Evolutionary conservation across 2,113 vertebrate genomes (phyloP), one percentile per base, ranked within the genome.

Genomic region (Henicopernis longicauda): DNA sequence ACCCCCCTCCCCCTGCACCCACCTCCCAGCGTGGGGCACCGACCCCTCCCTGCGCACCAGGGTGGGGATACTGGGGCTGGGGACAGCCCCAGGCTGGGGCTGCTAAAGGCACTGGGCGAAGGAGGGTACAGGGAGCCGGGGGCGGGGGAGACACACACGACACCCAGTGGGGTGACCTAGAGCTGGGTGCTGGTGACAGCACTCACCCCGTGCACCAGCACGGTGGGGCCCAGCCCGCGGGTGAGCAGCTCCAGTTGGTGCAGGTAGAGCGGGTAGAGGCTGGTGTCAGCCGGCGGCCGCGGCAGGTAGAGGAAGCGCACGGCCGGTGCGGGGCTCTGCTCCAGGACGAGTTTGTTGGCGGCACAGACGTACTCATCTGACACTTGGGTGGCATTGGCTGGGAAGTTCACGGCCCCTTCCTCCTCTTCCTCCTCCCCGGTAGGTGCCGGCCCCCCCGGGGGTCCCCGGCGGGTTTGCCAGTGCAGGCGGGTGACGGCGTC

Each of bases 161-260:
- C 40, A 13, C 7, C 11, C 0, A 0, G 18, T 26, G 32, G 11
- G 6, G 47, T 76, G 81, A 40, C 44, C 98, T 97, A 99, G 34
- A 99, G 98, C 96, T 99, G 98, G 19, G 99, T 99, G 97, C 99
- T 99, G 97, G 99, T 99, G 95, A 99, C 99, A 0, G 99, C 99
- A 5, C 98, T 99, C 91, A 99, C 98, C 27, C 99, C 99, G 16
- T 99, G 99, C 93, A 99, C 99, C 63, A 99, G 98, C 86, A 99
- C 97, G 1, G 99, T 99, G 69, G 99, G 99, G n/a, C 99, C 99
- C 90, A 99, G 97, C 89, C 98, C 97, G 0, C 95, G 97, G 67
- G 98, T 99, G 90, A 99, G 98, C 95, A 99, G 95, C 78, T 99
- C 98, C 89, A 99, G 98, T 93, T 99, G 99, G 83, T 95, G 98